A percentile compares a stretch with the other conserved stretches of the same genome.
Conservation (phyloP, 2,113 vertebrate species). For the Oncorhynchus mykiss region DNA sequence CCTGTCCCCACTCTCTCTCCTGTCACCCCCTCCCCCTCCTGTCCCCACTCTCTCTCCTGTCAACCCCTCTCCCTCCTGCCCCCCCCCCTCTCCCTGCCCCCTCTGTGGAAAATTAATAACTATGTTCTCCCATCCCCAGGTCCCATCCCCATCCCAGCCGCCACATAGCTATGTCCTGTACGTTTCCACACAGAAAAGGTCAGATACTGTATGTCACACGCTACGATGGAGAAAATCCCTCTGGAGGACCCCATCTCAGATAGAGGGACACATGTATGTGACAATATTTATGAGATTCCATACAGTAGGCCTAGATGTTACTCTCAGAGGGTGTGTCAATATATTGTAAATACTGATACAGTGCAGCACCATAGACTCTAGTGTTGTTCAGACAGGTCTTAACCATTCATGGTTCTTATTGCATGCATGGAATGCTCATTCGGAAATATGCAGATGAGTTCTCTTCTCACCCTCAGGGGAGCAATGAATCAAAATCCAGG, state of each 20-base stretch:
- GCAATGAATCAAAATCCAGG: constrained; percentile 17
- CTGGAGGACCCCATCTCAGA: background rate
- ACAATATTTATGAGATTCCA: background rate
- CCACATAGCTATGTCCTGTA: constrained; percentile 9
- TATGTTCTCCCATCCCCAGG: constrained; percentile 17
- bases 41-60: too few species aligned
- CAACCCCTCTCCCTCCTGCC: too few species aligned
- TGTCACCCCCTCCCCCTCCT: too few species aligned
- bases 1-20: too few species aligned
- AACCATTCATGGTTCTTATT: constrained; percentile 11
- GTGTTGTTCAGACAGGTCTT: background rate
- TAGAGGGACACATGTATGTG: background rate
- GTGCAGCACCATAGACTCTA: background rate
- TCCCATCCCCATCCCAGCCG: background rate
- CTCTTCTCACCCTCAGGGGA: constrained; percentile 15
- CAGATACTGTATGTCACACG: background rate
- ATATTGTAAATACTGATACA: background rate
- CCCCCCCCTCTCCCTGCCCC: background rate
- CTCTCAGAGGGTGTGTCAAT: background rate
- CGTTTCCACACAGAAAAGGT: constrained; percentile 17
- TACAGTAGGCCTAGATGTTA: background rate
- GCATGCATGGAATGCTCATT: background rate
- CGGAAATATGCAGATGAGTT: constrained; percentile 7
- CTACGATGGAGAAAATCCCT: background rate
- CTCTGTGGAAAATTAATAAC: constrained; percentile 29